Conservation (phyloP, 2,113 vertebrate species). For the Cervus canadensis region DNA sequence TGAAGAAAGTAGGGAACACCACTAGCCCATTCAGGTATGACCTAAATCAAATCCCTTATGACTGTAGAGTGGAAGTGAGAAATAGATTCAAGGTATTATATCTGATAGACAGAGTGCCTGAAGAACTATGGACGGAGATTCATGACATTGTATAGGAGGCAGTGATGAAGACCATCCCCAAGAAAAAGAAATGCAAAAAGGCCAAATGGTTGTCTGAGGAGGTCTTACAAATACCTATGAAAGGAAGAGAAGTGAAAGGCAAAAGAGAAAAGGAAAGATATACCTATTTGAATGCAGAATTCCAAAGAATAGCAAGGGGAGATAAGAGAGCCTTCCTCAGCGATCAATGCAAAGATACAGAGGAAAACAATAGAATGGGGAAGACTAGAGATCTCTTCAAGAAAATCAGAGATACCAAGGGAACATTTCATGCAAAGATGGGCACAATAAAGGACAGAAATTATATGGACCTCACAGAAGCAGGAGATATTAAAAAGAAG, state of each 20-base stretch:
- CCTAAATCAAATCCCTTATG: not conserved
- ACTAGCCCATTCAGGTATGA: not conserved
- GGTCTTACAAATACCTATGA: not conserved
- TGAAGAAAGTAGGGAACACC: not conserved
- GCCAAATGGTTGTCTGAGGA: not conserved
- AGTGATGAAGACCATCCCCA: not conserved
- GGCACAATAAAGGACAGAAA: not conserved
- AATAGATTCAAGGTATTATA: not conserved
- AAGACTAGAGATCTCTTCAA: not conserved
- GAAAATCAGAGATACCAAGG: not conserved
- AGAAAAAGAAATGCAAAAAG: not conserved
- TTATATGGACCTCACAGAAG: not conserved
- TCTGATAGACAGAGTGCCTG: not conserved
- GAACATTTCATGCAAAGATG: not conserved
- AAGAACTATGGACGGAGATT: not conserved
- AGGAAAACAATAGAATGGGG: not conserved
- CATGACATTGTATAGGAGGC: not conserved
- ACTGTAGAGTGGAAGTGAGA: not conserved
- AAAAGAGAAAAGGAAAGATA: not conserved
- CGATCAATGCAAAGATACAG: not conserved
- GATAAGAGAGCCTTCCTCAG: not conserved
- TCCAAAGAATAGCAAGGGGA: not conserved
- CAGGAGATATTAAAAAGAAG: not conserved
- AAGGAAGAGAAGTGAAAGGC: not conserved
- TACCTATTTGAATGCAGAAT: not conserved